phyloP scores from a whole-genome alignment of 2,113 vertebrate genomes.

The Bubo blakistoni region DNA sequence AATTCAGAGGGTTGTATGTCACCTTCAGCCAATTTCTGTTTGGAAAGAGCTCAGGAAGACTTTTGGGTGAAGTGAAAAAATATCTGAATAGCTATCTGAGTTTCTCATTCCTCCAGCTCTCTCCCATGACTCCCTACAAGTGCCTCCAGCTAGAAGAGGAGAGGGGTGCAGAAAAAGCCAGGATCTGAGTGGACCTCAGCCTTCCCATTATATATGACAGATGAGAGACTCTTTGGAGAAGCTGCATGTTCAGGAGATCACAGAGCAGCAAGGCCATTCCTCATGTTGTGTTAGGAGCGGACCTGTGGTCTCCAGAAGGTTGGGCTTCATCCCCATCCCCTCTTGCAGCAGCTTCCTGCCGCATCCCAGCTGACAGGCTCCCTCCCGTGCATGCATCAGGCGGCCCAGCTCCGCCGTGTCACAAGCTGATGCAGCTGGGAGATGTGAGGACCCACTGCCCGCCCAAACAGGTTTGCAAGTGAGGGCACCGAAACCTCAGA shows the following conservation, averaged over 20 bases:
- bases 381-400: not conserved
- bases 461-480: not conserved
- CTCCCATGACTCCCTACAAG: not conserved
- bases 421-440: not conserved
- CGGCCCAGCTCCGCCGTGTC: fast-evolving
- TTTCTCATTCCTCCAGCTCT: not conserved
- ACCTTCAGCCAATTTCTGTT: not conserved
- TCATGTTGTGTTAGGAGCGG: not conserved
- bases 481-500: not conserved
- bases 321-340: not conserved
- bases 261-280: not conserved
- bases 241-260: not conserved
- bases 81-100: not conserved
- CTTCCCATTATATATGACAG: not conserved
- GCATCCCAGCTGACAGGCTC: not conserved
- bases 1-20: not conserved
- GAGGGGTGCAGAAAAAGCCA: not conserved
- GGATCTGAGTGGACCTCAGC: not conserved
- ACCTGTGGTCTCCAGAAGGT: not conserved
- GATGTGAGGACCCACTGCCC: not conserved
- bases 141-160: not conserved
- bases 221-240: not conserved
- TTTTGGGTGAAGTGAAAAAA: not conserved
- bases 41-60: not conserved
- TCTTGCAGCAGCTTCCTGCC: not conserved